phyloP scores from a whole-genome alignment of 2,113 vertebrate species.

The Thryonomys swinderianus region DNA sequence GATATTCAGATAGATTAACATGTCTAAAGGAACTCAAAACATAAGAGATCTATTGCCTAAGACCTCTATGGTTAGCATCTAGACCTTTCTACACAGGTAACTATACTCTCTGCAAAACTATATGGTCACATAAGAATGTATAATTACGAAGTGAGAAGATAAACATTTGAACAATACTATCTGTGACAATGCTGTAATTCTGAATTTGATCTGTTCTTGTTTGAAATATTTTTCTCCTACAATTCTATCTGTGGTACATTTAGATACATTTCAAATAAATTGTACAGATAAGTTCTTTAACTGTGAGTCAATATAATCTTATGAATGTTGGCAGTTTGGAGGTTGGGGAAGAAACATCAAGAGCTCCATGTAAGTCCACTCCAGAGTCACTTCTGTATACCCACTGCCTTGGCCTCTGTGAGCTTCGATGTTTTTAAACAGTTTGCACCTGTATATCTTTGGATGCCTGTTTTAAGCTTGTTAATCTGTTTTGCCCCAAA shows the following conservation, averaged over 20 bases:
- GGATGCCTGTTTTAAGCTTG: neutral
- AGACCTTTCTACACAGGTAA: neutral
- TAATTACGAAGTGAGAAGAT: slow-evolving; percentile 6
- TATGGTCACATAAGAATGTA: slow-evolving; percentile 25
- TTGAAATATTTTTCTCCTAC: neutral
- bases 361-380: neutral
- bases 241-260: neutral
- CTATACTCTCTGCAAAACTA: neutral
- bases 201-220: slow-evolving; percentile 9
- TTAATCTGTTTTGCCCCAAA: neutral
- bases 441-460: neutral
- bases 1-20: slow-evolving; percentile 38
- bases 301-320: neutral
- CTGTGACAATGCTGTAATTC: neutral
- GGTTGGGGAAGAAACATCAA: neutral
- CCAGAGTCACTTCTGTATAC: neutral
- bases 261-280: neutral
- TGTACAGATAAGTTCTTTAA: neutral
- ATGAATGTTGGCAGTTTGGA: neutral
- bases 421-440: neutral
- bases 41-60: slow-evolving; percentile 21
- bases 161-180: slow-evolving; percentile 6
- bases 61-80: neutral
- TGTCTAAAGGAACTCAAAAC: slow-evolving; percentile 2
- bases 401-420: neutral